Percentiles rank a stretch among this genome's conserved stretches.
Conservation (phyloP, 1,140 invertebrate species). For the Helicoverpa armigera region DNA sequence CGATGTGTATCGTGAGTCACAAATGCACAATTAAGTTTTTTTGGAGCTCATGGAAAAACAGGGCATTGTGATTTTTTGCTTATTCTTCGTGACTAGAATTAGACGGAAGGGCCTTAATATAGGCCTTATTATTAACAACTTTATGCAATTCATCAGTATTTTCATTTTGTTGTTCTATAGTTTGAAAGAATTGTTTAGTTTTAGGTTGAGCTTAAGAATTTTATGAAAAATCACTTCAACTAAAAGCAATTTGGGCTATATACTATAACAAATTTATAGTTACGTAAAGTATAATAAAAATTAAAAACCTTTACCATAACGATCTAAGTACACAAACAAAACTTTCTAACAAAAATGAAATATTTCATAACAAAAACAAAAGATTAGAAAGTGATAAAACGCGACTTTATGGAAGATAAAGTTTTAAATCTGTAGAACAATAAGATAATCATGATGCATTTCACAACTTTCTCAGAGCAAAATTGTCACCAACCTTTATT, state of each 20-base stretch:
- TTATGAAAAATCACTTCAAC: background rate
- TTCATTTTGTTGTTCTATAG: too few relatives aligned
- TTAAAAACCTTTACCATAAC: background rate
- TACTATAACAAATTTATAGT: background rate
- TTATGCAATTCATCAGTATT: background rate
- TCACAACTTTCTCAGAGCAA: conserved; percentile 49
- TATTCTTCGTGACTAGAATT: background rate
- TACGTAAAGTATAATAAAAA: background rate
- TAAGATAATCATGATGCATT: conserved; percentile 49
- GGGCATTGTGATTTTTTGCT: background rate
- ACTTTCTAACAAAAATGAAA: conserved; percentile 30
- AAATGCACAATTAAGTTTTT: conserved; percentile 6
- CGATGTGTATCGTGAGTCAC: background rate
- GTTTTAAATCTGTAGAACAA: conserved; percentile 47
- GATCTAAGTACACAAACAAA: conserved; percentile 7
- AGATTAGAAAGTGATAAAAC: conserved; percentile 52
- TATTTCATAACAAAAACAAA: conserved; percentile 41
- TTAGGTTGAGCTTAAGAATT: too few relatives aligned
- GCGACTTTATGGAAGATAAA: conserved; percentile 19
- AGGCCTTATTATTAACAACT: background rate
- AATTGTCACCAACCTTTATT: conserved; percentile 49
- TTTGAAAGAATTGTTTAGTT: too few relatives aligned
- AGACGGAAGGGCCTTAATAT: background rate
- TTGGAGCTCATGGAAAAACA: background rate
- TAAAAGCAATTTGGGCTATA: too few relatives aligned